These are phyloP conservation scores for Alaudala cheleensis DNA, from an alignment of 2,113 vertebrate genomes.

Conservation along the genomic window DNA sequence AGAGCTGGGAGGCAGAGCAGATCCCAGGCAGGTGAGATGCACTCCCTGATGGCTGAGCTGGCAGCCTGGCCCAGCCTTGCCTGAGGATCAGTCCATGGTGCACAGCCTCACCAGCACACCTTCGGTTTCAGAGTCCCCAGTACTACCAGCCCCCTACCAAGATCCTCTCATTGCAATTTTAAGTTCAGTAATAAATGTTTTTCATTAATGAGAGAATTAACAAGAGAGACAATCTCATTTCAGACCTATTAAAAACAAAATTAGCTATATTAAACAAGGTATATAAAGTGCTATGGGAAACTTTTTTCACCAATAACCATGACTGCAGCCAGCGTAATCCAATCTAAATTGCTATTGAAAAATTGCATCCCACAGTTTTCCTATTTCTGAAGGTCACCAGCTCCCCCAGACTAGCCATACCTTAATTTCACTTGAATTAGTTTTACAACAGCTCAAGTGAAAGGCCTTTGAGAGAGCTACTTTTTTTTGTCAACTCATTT, in stretches of 20 bases:
- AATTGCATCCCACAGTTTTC: background rate
- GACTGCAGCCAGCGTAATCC: background rate
- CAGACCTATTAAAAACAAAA: constrained; percentile 50
- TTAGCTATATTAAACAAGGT: constrained; percentile 32
- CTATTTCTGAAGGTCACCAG: background rate
- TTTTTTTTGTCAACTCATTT: background rate
- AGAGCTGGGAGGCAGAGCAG: background rate
- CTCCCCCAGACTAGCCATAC: background rate
- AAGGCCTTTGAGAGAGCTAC: background rate
- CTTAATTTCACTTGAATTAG: background rate
- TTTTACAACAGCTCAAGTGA: background rate
- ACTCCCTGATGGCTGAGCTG: no score
- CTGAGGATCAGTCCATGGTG: background rate
- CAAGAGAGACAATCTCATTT: constrained; percentile 43
- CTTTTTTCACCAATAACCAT: background rate
- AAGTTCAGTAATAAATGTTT: constrained; percentile 34
- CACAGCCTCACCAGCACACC: accelerated
- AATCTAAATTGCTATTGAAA: constrained; percentile 17
- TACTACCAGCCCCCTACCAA: background rate
- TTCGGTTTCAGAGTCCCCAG: background rate
- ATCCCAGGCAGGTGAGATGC: accelerated
- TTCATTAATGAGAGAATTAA: constrained; percentile 56
- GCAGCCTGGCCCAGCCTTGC: accelerated
- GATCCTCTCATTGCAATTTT: background rate
- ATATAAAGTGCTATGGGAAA: constrained; percentile 12